Evolutionary conservation across 2,113 vertebrate genomes (phyloP), one percentile per base, ranked within the genome.

Genomic region (Bambusicola thoracicus): DNA sequence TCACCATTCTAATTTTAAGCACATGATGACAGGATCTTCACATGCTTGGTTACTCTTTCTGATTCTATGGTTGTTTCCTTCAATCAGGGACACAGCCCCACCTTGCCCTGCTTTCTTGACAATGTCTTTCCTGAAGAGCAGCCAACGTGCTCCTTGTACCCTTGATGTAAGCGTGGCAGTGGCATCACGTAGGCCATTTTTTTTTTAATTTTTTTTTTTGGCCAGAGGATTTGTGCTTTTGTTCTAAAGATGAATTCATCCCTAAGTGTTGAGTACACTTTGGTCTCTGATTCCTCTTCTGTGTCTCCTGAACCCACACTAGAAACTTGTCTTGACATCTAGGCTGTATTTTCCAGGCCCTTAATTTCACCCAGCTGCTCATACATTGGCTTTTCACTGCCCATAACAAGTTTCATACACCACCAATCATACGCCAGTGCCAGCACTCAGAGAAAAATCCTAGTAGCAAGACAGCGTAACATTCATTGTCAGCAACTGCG

Each of bases 11-110:
- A 87, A 55, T 38, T 89, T 81, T 55, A 74, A 81, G 61, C 6
- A 34, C 32, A 40, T 46, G 66, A 81, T 92, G 85, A 59, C 85
- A 87, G 74, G 53, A n/a, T 85, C 61, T 72, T 87, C 78, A 14
- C 43, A 6, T 49, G 56, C 41, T 70, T 17, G 0, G 1, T n/a
- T 48, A 62, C 70, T 58, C 51, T 27, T 49, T 68, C 63, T 4
- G 4, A 29, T 48, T 29, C 29, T 1, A 9, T 9, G 13, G 73
- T 38, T 22, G 41, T 49, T 56, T 1, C 5, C 25, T 59, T 56
- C 2, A 36, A 62, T 62, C 5, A 6, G 49, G 80, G 59, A 38
- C 69, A 5, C 5, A 9, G 55, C 18, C 49, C 5, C 4, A 0
- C 49, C 36, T 76, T 4, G 0, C 19, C 75, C 46, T 46, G 32